phyloP scores from a whole-genome alignment of 2,797 vertebrate genomes.

The Phoxinus dragarum region DNA sequence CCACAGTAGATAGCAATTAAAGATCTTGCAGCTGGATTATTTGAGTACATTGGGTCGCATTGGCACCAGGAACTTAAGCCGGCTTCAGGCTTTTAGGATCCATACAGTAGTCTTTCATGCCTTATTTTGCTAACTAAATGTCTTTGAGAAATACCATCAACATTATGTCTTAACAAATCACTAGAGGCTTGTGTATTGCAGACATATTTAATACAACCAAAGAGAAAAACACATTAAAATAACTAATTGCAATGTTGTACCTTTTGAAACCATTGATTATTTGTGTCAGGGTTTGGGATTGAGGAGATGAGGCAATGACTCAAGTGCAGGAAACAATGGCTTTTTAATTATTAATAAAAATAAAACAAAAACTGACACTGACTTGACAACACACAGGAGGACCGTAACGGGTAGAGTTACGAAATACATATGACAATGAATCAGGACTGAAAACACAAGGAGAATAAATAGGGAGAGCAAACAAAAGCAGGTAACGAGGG shows the following conservation, averaged over 20 bases:
- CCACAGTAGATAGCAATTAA: background rate
- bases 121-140: constrained; percentile 16
- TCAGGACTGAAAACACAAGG: no score
- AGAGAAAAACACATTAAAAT: constrained; percentile 26
- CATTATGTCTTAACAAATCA: constrained; percentile 38
- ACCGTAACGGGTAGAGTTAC: no score
- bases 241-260: constrained; percentile 42
- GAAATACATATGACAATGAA: no score
- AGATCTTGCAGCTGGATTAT: background rate
- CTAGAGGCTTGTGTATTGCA: constrained; percentile 28
- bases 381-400: no score
- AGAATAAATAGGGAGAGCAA: no score
- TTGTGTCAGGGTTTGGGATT: no score
- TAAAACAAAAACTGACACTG: no score
- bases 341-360: no score
- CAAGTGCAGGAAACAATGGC: no score
- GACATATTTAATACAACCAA: constrained; percentile 20
- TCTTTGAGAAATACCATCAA: constrained; percentile 31
- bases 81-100: background rate
- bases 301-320: no score
- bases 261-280: constrained; percentile 34
- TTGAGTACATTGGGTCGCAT: constrained; percentile 4
- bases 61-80: constrained; percentile 19
- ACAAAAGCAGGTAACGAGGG: no score
- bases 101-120: constrained; percentile 19